A percentile compares a stretch with the other conserved stretches of the same genome.
These are phyloP conservation scores for Athripsodes cinereus DNA, from an alignment of 2,888 invertebrate genomes.

Conservation along the genomic window DNA sequence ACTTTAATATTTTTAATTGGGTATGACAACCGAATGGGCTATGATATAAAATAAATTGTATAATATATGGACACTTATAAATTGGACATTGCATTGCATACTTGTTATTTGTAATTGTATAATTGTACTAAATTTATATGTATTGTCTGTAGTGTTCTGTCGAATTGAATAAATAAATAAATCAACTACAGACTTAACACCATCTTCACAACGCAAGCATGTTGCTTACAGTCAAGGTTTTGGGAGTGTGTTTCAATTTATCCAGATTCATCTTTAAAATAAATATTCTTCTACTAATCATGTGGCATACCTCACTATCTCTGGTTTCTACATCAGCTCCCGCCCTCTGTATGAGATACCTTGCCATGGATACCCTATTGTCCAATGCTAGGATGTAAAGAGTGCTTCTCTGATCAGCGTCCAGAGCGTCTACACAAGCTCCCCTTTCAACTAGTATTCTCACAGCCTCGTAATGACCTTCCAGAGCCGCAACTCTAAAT, in stretches of 20 bases:
- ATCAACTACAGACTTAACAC: too few species aligned
- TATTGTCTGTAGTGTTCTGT: too few species aligned
- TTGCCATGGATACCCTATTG: constrained; percentile 77
- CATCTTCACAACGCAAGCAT: too few species aligned
- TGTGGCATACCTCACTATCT: constrained; percentile 67
- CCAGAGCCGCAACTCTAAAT: constrained; percentile 67
- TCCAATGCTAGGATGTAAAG: constrained; percentile 87
- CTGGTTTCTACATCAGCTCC: constrained; percentile 78
- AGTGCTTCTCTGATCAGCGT: constrained; percentile 88
- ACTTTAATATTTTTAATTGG: too few species aligned
- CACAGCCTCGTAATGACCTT: constrained; percentile 78
- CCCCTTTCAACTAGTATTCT: constrained; percentile 63
- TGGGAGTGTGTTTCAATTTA: not conserved
- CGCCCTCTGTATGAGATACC: constrained; percentile 70
- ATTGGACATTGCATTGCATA: too few species aligned
- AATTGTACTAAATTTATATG: too few species aligned
- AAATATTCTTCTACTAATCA: not conserved
- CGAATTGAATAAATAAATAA: too few species aligned
- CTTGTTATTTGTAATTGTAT: too few species aligned
- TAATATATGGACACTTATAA: too few species aligned
- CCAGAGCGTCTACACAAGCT: constrained; percentile 81
- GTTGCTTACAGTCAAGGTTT: too few species aligned
- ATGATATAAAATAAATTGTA: too few species aligned
- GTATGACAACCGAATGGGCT: too few species aligned
- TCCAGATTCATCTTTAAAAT: not conserved